Evolutionary conservation across 2,113 vertebrate genomes (phyloP).

Genomic region (Morone chrysops): DNA sequence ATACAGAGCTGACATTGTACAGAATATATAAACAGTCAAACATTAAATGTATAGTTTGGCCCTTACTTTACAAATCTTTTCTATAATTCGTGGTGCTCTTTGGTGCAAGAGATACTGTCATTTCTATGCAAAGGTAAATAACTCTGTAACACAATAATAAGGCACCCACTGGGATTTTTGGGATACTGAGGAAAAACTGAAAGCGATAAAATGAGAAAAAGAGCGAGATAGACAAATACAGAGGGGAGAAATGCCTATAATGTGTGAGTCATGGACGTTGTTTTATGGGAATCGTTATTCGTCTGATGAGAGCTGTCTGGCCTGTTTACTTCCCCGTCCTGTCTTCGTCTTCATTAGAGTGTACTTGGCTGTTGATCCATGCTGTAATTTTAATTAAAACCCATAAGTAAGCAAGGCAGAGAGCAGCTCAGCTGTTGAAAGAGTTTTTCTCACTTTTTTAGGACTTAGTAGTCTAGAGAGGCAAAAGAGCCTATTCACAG

Average conservation of each 20-base stretch:
- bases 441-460: neutral
- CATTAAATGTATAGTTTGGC: neutral
- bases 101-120: neutral
- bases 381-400: constrained; percentile 82
- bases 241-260: neutral
- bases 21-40: neutral
- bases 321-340: constrained; percentile 53
- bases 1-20: neutral
- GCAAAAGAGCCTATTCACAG: constrained; percentile 38
- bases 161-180: neutral
- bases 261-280: constrained; percentile 23
- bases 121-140: constrained; percentile 11
- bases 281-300: constrained; percentile 53
- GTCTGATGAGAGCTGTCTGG: constrained; percentile 58
- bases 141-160: neutral
- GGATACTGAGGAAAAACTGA: constrained; percentile 11
- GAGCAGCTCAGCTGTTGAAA: constrained; percentile 39
- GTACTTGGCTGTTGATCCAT: constrained; percentile 73
- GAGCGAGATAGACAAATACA: neutral
- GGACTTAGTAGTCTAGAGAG: constrained; percentile 1
- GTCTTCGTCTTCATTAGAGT: constrained; percentile 71
- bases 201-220: neutral
- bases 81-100: neutral
- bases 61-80: neutral
- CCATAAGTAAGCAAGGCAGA: constrained; percentile 55